Percentiles rank a stretch among this genome's conserved stretches.
phyloP scores from a whole-genome alignment of 2,888 invertebrate genomes.

The Ectemnius continuus region DNA sequence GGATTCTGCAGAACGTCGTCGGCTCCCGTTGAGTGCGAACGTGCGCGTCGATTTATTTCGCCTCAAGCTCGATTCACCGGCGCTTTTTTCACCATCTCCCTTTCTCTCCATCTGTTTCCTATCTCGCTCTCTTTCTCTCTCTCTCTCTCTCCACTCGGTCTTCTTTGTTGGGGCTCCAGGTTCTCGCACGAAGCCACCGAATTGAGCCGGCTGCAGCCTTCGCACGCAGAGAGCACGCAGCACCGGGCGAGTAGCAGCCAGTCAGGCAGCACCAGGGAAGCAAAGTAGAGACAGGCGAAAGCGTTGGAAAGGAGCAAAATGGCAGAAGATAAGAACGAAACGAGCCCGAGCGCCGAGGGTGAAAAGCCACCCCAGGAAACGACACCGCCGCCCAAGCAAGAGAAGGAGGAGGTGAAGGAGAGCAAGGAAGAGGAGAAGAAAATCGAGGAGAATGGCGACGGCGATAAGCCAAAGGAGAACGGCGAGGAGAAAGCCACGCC shows the following conservation, averaged over 20 bases:
- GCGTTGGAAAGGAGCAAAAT: conserved; percentile 54
- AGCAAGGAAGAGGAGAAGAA: conserved; percentile 80
- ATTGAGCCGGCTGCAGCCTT: neutral
- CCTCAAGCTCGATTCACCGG: conserved; percentile 29
- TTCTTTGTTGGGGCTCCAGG: neutral
- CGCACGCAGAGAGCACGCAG: too few species aligned
- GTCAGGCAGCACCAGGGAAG: conserved; percentile 20
- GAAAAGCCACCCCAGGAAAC: conserved; percentile 79
- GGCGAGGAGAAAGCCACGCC: conserved; percentile 74
- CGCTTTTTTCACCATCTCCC: conserved; percentile 12
- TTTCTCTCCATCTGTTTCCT: conserved; percentile 2
- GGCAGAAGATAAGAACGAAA: conserved; percentile 76
- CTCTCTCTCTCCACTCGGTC: conserved; percentile 5
- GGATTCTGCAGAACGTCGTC: conserved; percentile 66
- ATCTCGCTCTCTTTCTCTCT: conserved; percentile 9
- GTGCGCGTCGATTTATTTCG: conserved; percentile 37
- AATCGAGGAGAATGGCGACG: conserved; percentile 76
- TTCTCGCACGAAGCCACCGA: neutral
- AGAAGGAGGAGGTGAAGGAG: conserved; percentile 77
- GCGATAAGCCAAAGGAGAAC: conserved; percentile 74
- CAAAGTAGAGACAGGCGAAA: conserved; percentile 14
- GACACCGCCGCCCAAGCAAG: conserved; percentile 66
- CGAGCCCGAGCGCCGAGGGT: conserved; percentile 79
- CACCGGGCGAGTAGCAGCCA: conserved; percentile 19
- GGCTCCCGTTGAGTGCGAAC: conserved; percentile 67